Evolutionary conservation across 2,888 invertebrate genomes (phyloP).

Genomic region (Cordilura impudica): DNA sequence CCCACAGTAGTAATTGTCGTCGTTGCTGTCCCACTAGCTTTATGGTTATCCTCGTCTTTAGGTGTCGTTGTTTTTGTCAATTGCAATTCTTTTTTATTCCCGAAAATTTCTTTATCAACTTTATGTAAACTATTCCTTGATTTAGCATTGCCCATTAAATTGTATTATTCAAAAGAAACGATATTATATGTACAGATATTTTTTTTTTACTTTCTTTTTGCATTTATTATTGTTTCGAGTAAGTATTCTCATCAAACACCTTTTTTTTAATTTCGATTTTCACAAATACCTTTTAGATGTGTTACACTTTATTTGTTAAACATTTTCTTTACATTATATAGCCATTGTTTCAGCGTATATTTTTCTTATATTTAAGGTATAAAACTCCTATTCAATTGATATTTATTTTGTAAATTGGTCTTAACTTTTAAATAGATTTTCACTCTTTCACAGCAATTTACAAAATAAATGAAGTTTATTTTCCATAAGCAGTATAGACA

Average conservation of each 20-base stretch:
- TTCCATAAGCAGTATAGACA: slow-evolving; percentile 47
- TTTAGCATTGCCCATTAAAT: slow-evolving; percentile 69
- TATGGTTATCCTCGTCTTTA: slow-evolving; percentile 22
- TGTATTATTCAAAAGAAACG: slow-evolving; percentile 18
- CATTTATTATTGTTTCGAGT: slow-evolving; percentile 39
- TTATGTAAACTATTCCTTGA: slow-evolving; percentile 56
- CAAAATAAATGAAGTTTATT: slow-evolving; percentile 52
- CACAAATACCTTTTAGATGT: too few species aligned
- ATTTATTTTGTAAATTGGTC: slow-evolving; percentile 13
- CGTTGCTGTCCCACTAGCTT: slow-evolving; percentile 21
- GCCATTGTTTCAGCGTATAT: not conserved
- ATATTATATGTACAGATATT: not conserved
- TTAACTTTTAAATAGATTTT: slow-evolving; percentile 16
- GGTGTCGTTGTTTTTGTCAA: slow-evolving; percentile 17
- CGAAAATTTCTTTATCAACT: slow-evolving; percentile 29
- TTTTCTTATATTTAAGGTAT: not conserved
- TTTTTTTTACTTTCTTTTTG: slow-evolving; percentile 8
- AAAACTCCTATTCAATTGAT: slow-evolving; percentile 1
- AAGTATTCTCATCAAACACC: slow-evolving; percentile 39
- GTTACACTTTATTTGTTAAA: slow-evolving; percentile 45
- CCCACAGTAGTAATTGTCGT: slow-evolving; percentile 30
- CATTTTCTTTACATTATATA: slow-evolving; percentile 17
- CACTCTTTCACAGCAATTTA: slow-evolving; percentile 44
- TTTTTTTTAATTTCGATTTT: slow-evolving; percentile 52
- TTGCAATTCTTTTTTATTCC: slow-evolving; percentile 37